Base-by-base conservation (phyloP, 2,797 vertebrate genomes). In the Siniperca undulata region DNA sequence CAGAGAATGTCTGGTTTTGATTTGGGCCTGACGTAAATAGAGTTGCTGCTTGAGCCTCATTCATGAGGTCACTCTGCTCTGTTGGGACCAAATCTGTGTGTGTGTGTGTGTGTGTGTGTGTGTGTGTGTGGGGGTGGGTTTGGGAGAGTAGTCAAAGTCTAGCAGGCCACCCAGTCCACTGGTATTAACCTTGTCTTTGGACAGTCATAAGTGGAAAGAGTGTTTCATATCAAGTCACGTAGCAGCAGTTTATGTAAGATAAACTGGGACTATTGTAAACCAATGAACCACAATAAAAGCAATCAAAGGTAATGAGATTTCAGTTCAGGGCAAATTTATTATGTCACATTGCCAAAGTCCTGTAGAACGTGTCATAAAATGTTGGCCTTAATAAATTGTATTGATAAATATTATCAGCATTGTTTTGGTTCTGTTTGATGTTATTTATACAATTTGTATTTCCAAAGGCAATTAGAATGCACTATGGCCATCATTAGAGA, bases 1-100 rank as follows among this genome's bases (percentile, higher is more conserved):
- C 24, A 55, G 42, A 76, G 78, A 77, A 88, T 95, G 95, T 96
- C 93, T 96, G 96, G 83, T 91, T 89, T 80, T 89, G 71, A 82
- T 93, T 95, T 92, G 66, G 11, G 34, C 30, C 48, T 95, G 93
- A 95, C 77, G 91, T 86, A 94, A 91, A 80, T 27, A n/a, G 77
- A 65, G 81, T 83, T 77, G 42, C 73, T 79, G 61, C 78, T 65
- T 89, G 88, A 86, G 86, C 82, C 87, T 86, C 59, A 81, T 53
- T 79, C 58, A 85, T 95, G 90, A 92, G 86, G 90, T 95, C 91
- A 91, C 78, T 71, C 24, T 62, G 59, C 30, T 81, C 74, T 81
- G 74, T 66, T 11, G 27, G 61, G 50, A 50, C 60, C 52, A 56
- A 65, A 44, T 74, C 24, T n/a, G n/a, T n/a, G n/a, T n/a, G n/a